Evolutionary conservation across 2,797 vertebrate genomes (phyloP).

Genomic region (Rhinoraja longicauda): DNA sequence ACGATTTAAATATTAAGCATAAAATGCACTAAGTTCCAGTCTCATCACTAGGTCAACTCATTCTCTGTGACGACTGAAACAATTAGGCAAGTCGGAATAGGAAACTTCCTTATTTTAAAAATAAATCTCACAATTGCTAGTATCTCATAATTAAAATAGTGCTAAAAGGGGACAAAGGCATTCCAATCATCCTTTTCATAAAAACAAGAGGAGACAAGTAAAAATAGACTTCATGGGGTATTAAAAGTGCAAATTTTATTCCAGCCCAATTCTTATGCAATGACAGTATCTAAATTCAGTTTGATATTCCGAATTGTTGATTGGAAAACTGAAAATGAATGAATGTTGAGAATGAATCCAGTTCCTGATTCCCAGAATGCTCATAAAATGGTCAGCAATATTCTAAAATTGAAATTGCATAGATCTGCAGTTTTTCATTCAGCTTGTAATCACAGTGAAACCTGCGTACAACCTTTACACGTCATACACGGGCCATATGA

Average conservation of each 20-base stretch:
- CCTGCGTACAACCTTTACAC: neutral
- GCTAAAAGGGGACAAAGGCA: neutral
- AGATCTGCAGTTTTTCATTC: neutral
- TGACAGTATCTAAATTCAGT: neutral
- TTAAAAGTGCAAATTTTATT: neutral
- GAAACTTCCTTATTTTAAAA: neutral
- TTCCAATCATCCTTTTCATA: neutral
- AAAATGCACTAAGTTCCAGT: neutral
- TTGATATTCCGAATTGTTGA: neutral
- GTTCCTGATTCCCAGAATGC: neutral
- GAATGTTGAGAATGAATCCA: neutral
- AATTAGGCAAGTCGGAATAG: neutral
- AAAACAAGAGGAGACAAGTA: neutral
- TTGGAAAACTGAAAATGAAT: neutral
- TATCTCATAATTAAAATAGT: neutral
- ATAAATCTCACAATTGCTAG: neutral
- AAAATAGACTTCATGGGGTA: neutral
- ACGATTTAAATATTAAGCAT: constrained; percentile 46
- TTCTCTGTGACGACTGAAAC: neutral
- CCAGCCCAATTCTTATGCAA: neutral
- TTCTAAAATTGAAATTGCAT: neutral
- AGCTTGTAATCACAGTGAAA: neutral
- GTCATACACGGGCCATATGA: neutral
- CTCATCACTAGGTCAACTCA: neutral
- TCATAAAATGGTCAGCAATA: neutral